Evolutionary conservation across 1,140 invertebrate genomes (phyloP).

Genomic region (Bombus affinis): DNA sequence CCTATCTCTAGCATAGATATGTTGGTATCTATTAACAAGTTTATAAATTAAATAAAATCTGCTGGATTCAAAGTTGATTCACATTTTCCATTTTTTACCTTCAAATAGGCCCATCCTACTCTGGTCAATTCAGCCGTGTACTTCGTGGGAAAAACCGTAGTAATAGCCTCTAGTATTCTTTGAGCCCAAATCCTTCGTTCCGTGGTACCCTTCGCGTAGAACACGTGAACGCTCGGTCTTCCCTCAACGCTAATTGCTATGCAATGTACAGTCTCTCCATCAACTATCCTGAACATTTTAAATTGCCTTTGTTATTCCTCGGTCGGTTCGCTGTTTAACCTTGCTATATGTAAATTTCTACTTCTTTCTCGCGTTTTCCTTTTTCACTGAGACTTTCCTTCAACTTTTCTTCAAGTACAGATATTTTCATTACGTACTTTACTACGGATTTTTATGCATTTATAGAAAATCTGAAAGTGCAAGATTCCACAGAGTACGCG

Average conservation of each 20-base stretch:
- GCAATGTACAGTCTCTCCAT: slow-evolving; percentile 84
- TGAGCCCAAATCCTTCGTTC: slow-evolving; percentile 87
- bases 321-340: slow-evolving; percentile 17
- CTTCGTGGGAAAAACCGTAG: slow-evolving; percentile 84
- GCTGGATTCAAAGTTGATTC: not conserved
- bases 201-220: slow-evolving; percentile 83
- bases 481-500: too few species aligned
- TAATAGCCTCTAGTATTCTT: slow-evolving; percentile 85
- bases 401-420: not conserved
- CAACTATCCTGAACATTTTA: slow-evolving; percentile 79
- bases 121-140: slow-evolving; percentile 85
- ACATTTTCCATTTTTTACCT: slow-evolving; percentile 78
- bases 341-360: not conserved
- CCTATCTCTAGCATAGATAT: not conserved
- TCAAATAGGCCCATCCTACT: slow-evolving; percentile 87
- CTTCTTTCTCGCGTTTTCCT: not conserved
- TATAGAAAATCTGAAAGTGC: too few species aligned
- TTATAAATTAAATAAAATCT: not conserved
- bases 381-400: too few species aligned
- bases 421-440: not conserved
- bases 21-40: too few species aligned
- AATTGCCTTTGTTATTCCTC: slow-evolving; percentile 40
- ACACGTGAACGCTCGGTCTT: slow-evolving; percentile 81
- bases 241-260: slow-evolving; percentile 83
- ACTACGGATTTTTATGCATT: too few species aligned